Percentiles rank a stretch among this genome's conserved stretches.
These are phyloP conservation scores for Luehdorfia chinensis DNA, from an alignment of 1,140 invertebrate genomes.

Conservation along the genomic window DNA sequence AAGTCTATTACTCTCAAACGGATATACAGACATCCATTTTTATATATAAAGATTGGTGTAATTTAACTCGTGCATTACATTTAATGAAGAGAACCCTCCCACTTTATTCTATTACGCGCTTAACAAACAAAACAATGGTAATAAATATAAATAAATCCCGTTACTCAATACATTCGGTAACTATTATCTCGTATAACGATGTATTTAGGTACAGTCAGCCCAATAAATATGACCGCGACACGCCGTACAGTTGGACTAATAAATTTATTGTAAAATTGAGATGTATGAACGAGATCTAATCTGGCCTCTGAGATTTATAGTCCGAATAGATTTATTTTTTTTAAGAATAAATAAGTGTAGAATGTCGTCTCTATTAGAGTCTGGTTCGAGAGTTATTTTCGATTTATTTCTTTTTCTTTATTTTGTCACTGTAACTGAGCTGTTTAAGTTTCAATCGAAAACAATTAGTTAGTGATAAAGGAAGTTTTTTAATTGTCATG, in stretches of 20 bases:
- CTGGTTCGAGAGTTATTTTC: slow-evolving; percentile 15
- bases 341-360: slow-evolving; percentile 33
- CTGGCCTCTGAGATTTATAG: slow-evolving; percentile 50
- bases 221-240: slow-evolving; percentile 46
- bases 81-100: slow-evolving; percentile 11
- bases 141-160: slow-evolving; percentile 39
- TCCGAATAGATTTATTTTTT: slow-evolving; percentile 54
- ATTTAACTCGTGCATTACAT: no score
- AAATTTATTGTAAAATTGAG: slow-evolving; percentile 70
- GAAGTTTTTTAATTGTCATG: not conserved
- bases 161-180: slow-evolving; percentile 42
- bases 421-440: slow-evolving; percentile 4
- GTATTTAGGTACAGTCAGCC: slow-evolving; percentile 54
- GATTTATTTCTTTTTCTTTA: slow-evolving; percentile 19
- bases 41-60: no score
- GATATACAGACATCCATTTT: no score
- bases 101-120: slow-evolving; percentile 19
- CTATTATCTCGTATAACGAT: slow-evolving; percentile 49
- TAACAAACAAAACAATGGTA: slow-evolving; percentile 31
- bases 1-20: no score
- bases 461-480: slow-evolving; percentile 11
- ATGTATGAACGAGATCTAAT: slow-evolving; percentile 66
- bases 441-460: slow-evolving; percentile 8
- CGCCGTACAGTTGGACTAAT: slow-evolving; percentile 43
- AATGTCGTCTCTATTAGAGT: slow-evolving; percentile 32